Evolutionary conservation across 2,888 invertebrate genomes (phyloP), one percentile per base, ranked within the genome.

Genomic region (Andrena trimmerana): DNA sequence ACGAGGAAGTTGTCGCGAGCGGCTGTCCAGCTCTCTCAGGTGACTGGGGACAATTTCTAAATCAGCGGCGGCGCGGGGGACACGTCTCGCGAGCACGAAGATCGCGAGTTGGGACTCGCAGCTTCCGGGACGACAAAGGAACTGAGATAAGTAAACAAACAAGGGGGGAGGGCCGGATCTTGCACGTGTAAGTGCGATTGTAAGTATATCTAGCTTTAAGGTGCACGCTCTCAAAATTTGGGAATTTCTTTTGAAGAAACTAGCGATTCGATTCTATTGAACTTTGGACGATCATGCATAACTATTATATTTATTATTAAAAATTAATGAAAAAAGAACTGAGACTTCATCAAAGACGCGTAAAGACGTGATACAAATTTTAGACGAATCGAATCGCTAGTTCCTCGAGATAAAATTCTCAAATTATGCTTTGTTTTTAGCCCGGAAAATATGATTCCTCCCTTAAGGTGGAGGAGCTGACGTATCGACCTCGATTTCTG

Each of bases 51-150:
- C 73, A 76, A 84, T 57, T 85, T 84, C 67, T 57, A 59, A 78
- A 76, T 78, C 74, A 80, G 77, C 68, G 63, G 70, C 33, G 50
- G 68, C 50, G 73, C 70, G 57, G n/a, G 48, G 67, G 68, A 62
- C 62, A 57, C 78, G 80, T 83, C 66, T 71, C 59, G 78, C 62
- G 33, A 69, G 70, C 78, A 62, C 65, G 73, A 71, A 65, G 74
- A 81, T 84, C 81, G 72, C 62, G 57, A 54, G 59, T 63, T 69
- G 68, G 59, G 72, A 75, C 57, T 81, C 76, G 67, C 57, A 68
- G 68, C 50, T 62, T 65, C 42, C 63, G 33, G 42, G 24, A 50
- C 27, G 54, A 60, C 69, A 57, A 66, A 57, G 65, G 48, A 31
- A 54, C 10, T 13, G 70, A 76, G 76, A 36, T 31, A 60, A 63